Percentiles rank a stretch among this genome's conserved stretches.
Conservation (phyloP, 2,797 vertebrate species). For the Tarsius wallacei region DNA sequence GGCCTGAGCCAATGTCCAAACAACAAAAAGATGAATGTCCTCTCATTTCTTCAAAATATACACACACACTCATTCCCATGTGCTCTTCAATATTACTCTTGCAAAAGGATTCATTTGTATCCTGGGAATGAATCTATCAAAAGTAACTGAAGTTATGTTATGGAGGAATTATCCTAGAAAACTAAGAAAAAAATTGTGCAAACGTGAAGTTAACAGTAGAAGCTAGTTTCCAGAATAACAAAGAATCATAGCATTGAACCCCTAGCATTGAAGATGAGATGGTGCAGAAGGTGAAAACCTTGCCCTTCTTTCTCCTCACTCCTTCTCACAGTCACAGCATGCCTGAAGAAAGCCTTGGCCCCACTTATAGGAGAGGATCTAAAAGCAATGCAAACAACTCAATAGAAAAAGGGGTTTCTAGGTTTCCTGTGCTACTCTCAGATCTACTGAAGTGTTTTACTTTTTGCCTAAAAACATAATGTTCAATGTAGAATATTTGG, state of each 20-base stretch:
- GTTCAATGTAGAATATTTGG: background rate
- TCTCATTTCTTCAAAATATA: background rate
- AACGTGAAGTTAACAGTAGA: background rate
- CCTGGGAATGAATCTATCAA: background rate
- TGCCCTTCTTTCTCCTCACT: background rate
- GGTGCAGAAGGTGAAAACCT: background rate
- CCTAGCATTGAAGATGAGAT: background rate
- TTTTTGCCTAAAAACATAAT: background rate
- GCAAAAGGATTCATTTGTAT: background rate
- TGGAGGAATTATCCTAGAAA: background rate
- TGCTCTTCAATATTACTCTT: background rate
- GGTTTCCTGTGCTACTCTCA: background rate
- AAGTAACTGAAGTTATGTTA: background rate
- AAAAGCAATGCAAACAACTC: background rate
- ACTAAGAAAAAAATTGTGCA: constrained; percentile 23
- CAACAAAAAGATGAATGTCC: background rate
- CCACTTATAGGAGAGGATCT: background rate
- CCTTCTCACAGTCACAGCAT: background rate
- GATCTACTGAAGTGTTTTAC: no score
- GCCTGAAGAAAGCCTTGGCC: background rate
- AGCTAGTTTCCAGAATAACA: background rate
- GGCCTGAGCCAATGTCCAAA: background rate
- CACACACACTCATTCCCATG: background rate
- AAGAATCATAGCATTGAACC: background rate
- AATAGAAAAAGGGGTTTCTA: background rate